phyloP scores from a whole-genome alignment of 2,113 vertebrate species.

The Riparia riparia region DNA sequence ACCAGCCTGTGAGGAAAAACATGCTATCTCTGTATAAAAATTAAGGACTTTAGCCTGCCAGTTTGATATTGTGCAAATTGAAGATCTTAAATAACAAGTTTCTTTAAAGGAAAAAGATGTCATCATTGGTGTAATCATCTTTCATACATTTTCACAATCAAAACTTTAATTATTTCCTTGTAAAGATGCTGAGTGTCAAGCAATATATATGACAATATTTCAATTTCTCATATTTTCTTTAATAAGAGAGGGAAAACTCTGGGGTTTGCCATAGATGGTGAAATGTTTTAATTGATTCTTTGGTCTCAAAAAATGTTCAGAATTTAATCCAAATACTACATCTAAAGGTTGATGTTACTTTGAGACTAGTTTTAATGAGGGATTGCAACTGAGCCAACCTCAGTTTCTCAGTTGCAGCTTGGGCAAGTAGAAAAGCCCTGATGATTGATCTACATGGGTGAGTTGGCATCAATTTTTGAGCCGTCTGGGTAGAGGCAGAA shows the following conservation, averaged over 20 bases:
- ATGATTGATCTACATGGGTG: slow-evolving; percentile 71
- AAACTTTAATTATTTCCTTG: background rate
- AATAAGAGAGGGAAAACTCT: background rate
- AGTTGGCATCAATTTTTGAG: slow-evolving; percentile 66
- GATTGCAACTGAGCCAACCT: slow-evolving; percentile 68
- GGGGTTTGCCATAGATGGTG: background rate
- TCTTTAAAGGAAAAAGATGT: background rate
- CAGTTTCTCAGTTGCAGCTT: slow-evolving; percentile 69
- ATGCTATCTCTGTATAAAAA: background rate
- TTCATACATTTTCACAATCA: background rate
- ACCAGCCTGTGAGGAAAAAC: background rate
- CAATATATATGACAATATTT: slow-evolving; percentile 44
- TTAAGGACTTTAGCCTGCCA: background rate
- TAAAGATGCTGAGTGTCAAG: slow-evolving; percentile 36
- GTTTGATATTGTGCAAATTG: background rate
- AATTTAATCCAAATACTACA: slow-evolving; percentile 60
- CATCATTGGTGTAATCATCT: background rate
- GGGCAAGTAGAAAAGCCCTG: slow-evolving; percentile 64
- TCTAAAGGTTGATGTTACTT: slow-evolving; percentile 71
- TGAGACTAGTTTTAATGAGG: slow-evolving; percentile 77
- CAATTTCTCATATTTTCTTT: slow-evolving; percentile 55
- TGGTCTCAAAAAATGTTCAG: slow-evolving; percentile 63
- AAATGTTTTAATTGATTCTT: slow-evolving; percentile 48
- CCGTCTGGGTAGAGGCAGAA: slow-evolving; percentile 66
- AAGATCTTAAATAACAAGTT: background rate